Percentiles rank a stretch among this genome's conserved stretches.
These are phyloP conservation scores for Creontiades dilutus DNA, from an alignment of 2,888 invertebrate species.

Conservation along the genomic window DNA sequence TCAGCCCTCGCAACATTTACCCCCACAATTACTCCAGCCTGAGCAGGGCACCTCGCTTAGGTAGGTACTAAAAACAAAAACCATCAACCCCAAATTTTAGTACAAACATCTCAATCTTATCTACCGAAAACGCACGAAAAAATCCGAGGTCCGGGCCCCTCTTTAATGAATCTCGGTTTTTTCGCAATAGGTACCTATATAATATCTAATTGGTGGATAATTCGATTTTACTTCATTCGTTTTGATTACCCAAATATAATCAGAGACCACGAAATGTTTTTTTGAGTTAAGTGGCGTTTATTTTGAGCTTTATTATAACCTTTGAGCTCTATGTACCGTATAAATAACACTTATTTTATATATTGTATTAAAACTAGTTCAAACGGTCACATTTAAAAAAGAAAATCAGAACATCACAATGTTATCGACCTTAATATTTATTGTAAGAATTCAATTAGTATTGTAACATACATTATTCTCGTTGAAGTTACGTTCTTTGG, in stretches of 20 bases:
- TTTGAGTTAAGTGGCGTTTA: slow-evolving; percentile 47
- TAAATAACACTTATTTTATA: slow-evolving; percentile 68
- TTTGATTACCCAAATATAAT: slow-evolving; percentile 40
- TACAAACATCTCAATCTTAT: slow-evolving; percentile 21
- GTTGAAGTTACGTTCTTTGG: slow-evolving; percentile 16
- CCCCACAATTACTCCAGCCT: slow-evolving; percentile 86
- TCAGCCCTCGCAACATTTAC: slow-evolving; percentile 92
- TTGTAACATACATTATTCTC: slow-evolving; percentile 35
- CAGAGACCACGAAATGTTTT: slow-evolving; percentile 18
- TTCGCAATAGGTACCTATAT: background rate
- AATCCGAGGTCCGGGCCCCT: slow-evolving; percentile 57
- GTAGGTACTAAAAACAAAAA: slow-evolving; percentile 82
- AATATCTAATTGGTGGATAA: slow-evolving; percentile 14
- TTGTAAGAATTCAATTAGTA: slow-evolving; percentile 55
- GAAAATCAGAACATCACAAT: slow-evolving; percentile 43
- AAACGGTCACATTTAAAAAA: background rate
- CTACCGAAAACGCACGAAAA: slow-evolving; percentile 26
- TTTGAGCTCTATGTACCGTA: slow-evolving; percentile 57
- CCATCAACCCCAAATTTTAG: slow-evolving; percentile 53
- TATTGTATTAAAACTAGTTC: slow-evolving; percentile 58
- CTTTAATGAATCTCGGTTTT: slow-evolving; percentile 51
- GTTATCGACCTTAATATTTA: slow-evolving; percentile 44
- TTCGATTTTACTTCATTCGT: slow-evolving; percentile 34
- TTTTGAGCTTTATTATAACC: slow-evolving; percentile 46
- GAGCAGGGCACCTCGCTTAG: slow-evolving; percentile 82